A percentile compares a stretch with the other conserved stretches of the same genome.
phyloP scores from a whole-genome alignment of 2,888 invertebrate species.

The Cancer borealis region DNA sequence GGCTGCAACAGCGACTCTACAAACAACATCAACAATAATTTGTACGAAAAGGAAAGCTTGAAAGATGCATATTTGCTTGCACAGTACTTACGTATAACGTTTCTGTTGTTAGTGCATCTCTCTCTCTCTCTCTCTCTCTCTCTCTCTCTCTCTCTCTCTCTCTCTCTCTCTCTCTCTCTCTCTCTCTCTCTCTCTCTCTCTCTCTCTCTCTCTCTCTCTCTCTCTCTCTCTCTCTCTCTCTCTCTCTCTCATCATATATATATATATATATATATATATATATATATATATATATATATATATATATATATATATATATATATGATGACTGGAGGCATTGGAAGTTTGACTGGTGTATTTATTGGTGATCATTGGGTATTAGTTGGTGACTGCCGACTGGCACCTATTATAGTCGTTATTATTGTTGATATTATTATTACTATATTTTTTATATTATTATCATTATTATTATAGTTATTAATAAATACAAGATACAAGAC shows the following conservation, averaged over 20 bases:
- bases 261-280: background rate
- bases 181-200: slow-evolving; percentile 10
- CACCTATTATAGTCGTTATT: background rate
- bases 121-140: background rate
- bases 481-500: too few relatives aligned
- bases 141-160: background rate
- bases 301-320: background rate
- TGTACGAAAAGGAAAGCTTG: background rate
- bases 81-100: slow-evolving; percentile 1
- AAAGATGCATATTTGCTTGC: background rate
- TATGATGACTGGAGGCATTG: background rate
- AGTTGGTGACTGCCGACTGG: background rate
- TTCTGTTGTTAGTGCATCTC: background rate
- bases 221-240: background rate
- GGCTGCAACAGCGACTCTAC: background rate
- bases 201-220: background rate
- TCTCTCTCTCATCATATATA: background rate
- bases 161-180: slow-evolving; percentile 28
- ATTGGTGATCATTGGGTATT: background rate
- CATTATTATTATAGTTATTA: too few relatives aligned
- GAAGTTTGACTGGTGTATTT: background rate
- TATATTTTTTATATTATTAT: too few relatives aligned
- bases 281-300: background rate
- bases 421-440: too few relatives aligned
- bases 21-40: too few relatives aligned